Conservation (phyloP, 30 jellyfish, hydroid and myxozoan genomes). For the Clytia hemisphaerica region DNA sequence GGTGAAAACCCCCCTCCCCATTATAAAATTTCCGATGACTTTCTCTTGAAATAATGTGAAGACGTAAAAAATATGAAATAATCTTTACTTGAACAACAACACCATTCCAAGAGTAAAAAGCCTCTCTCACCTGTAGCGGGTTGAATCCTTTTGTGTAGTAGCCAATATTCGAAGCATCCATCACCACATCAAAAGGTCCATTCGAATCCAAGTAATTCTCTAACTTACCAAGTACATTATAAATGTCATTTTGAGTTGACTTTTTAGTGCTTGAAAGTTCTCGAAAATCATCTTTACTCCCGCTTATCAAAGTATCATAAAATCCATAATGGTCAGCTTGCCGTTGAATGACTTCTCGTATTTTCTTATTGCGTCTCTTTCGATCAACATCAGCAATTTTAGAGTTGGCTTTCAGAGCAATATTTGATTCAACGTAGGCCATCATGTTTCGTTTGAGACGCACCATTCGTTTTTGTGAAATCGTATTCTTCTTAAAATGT, state of each 20-base stretch:
- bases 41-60: no score
- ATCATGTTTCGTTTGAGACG: neutral
- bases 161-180: constrained; percentile 17
- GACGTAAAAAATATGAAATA: no score
- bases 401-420: neutral
- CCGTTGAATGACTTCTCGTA: neutral
- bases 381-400: neutral
- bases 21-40: no score
- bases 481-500: neutral
- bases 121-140: constrained; percentile 17
- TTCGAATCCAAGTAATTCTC: neutral
- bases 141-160: constrained; percentile 1
- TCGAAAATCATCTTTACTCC: neutral
- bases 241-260: neutral
- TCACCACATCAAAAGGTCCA: constrained; percentile 8
- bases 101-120: no score
- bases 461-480: neutral
- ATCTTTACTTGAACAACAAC: no score
- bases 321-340: neutral
- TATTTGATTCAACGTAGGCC: neutral
- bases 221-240: neutral
- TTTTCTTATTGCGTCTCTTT: neutral
- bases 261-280: neutral
- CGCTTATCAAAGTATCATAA: constrained; percentile 9
- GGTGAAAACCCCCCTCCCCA: no score